A percentile compares a stretch with the other conserved stretches of the same genome.
Evolutionary conservation across 2,888 invertebrate species (phyloP).

Genomic region (Apotomis betuletana): DNA sequence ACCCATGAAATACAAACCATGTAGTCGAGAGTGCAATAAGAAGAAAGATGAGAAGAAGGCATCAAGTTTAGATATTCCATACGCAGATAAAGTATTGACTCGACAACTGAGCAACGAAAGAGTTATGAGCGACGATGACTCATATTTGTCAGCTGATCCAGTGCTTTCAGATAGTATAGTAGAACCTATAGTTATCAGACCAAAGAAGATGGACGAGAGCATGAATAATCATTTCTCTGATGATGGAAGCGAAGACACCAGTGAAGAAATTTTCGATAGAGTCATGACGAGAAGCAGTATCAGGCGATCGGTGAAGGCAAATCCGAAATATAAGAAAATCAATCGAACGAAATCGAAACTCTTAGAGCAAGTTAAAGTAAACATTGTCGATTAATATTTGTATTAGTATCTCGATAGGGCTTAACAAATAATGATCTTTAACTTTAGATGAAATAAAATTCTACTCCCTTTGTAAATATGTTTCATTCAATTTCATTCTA

Average conservation of each 20-base stretch:
- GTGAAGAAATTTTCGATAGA: conserved; percentile 78
- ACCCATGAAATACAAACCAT: conserved; percentile 77
- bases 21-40: conserved; percentile 63
- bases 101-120: conserved; percentile 68
- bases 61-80: conserved; percentile 66
- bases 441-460: conserved; percentile 16
- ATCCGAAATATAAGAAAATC: conserved; percentile 81
- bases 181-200: conserved; percentile 65
- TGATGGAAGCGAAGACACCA: conserved; percentile 78
- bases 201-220: conserved; percentile 75
- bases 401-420: not conserved
- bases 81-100: conserved; percentile 55
- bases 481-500: not conserved
- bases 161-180: conserved; percentile 65
- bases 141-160: conserved; percentile 58
- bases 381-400: conserved; percentile 66
- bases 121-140: conserved; percentile 72
- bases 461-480: not conserved
- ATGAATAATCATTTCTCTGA: conserved; percentile 81
- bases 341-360: conserved; percentile 76
- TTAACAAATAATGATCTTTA: not conserved
- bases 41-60: conserved; percentile 72
- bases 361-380: conserved; percentile 75
- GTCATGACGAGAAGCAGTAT: conserved; percentile 78
- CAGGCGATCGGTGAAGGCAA: conserved; percentile 76